Evolutionary conservation across 2,113 vertebrate species (phyloP).

Genomic region (Macrotis lagotis): DNA sequence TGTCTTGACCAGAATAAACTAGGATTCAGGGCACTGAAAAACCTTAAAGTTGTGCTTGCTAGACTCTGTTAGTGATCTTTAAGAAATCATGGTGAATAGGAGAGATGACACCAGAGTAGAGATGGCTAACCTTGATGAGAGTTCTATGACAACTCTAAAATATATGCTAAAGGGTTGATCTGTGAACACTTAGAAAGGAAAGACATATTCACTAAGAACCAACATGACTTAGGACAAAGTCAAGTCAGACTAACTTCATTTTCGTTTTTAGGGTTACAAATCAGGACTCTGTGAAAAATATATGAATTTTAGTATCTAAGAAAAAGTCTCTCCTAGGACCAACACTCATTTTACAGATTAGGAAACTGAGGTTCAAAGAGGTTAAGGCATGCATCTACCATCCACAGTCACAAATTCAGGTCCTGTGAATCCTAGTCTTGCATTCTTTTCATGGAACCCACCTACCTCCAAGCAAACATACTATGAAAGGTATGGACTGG

Average conservation of each 20-base stretch:
- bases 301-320: background rate
- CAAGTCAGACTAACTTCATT: background rate
- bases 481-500: background rate
- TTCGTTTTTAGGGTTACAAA: background rate
- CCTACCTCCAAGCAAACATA: background rate
- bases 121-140: background rate
- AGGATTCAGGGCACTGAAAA: background rate
- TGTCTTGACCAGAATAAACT: background rate
- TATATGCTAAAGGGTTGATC: background rate
- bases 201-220: background rate
- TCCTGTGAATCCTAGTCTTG: background rate
- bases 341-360: background rate
- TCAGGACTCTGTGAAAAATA: background rate
- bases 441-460: background rate
- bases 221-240: background rate
- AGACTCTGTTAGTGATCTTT: background rate
- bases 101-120: background rate
- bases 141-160: background rate
- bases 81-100: background rate
- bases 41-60: background rate
- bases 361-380: background rate
- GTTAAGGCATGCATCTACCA: background rate
- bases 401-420: background rate
- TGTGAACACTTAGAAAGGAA: background rate
- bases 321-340: background rate